Percentiles rank a stretch among this genome's conserved stretches.
phyloP scores from a whole-genome alignment of 2,888 invertebrate species.

The Mimas tiliae region DNA sequence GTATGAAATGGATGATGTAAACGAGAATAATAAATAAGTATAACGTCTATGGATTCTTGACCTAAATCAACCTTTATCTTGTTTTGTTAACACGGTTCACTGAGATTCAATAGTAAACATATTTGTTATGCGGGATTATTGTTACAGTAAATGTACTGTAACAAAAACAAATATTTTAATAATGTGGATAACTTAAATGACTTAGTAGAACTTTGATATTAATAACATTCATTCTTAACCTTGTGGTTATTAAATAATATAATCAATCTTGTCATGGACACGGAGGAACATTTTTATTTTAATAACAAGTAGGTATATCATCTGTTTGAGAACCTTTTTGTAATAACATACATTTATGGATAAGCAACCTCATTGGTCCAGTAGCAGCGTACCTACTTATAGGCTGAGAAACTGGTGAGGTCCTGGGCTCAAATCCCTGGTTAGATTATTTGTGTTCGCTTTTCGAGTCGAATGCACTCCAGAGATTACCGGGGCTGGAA shows the following conservation, averaged over 20 bases:
- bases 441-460: too few relatives aligned
- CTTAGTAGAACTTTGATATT: background rate
- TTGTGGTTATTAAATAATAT: background rate
- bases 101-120: slow-evolving; percentile 13
- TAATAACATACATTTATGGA: too few relatives aligned
- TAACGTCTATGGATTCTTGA: slow-evolving; percentile 7
- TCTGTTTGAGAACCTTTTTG: too few relatives aligned
- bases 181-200: background rate
- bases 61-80: slow-evolving; percentile 16
- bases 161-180: background rate
- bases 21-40: background rate
- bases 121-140: background rate
- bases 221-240: background rate
- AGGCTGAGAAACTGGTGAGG: too few relatives aligned
- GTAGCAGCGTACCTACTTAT: too few relatives aligned
- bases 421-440: too few relatives aligned
- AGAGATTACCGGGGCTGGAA: too few relatives aligned
- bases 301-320: background rate
- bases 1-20: slow-evolving; percentile 4
- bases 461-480: too few relatives aligned
- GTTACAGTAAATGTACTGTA: background rate
- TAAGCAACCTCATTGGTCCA: too few relatives aligned
- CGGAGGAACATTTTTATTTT: background rate
- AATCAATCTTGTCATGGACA: background rate
- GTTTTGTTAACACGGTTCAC: slow-evolving; percentile 10